These are phyloP conservation scores for Piprites chloris DNA, from an alignment of 2,113 vertebrate genomes.

Conservation along the genomic window DNA sequence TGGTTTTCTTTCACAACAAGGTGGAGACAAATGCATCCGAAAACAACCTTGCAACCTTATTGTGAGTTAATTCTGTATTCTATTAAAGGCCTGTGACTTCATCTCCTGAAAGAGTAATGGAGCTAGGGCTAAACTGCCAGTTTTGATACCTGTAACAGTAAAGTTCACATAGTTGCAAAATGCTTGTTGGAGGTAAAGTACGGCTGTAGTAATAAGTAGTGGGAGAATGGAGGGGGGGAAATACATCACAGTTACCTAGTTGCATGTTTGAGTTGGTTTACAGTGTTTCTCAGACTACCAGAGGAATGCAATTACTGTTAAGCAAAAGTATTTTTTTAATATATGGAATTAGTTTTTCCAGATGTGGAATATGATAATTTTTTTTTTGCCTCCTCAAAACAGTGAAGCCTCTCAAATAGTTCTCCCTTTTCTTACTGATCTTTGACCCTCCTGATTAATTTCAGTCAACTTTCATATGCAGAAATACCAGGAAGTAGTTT, in stretches of 20 bases:
- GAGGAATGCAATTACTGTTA: background rate
- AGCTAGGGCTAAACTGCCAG: background rate
- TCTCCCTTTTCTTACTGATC: background rate
- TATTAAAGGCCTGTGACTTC: background rate
- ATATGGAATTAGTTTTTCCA: background rate
- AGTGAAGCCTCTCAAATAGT: background rate
- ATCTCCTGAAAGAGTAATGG: background rate
- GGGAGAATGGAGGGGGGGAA: background rate
- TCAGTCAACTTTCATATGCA: background rate
- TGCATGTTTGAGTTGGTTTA: background rate
- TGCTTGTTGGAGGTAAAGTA: background rate
- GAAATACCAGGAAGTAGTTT: background rate
- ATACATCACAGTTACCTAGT: background rate
- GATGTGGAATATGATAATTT: background rate
- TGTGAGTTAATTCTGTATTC: background rate
- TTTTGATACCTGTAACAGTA: background rate
- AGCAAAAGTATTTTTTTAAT: background rate
- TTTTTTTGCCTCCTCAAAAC: background rate
- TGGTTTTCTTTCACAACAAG: background rate
- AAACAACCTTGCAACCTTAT: background rate
- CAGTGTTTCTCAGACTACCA: background rate
- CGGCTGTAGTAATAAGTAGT: background rate
- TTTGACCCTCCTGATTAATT: background rate
- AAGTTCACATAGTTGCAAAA: background rate
- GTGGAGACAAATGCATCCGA: background rate